A percentile compares a stretch with the other conserved stretches of the same genome.
Evolutionary conservation across 2,888 invertebrate genomes (phyloP).

Genomic region (Mythimna ferrago): DNA sequence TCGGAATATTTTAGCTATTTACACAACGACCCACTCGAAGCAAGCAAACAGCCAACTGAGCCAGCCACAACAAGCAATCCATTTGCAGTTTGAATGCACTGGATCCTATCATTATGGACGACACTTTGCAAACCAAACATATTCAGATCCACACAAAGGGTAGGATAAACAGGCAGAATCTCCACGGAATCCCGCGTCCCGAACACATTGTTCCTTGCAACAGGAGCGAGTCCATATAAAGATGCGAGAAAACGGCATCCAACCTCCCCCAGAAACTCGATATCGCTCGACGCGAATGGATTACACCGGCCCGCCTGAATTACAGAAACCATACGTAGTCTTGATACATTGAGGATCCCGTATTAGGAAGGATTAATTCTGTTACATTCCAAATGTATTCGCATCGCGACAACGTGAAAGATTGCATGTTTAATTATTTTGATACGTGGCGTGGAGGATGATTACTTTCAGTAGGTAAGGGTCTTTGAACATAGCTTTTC

Average conservation of each 20-base stretch:
- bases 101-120: slow-evolving; percentile 52
- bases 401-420: slow-evolving; percentile 75
- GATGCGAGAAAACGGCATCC: slow-evolving; percentile 77
- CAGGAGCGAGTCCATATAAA: slow-evolving; percentile 68
- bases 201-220: slow-evolving; percentile 55
- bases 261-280: slow-evolving; percentile 84
- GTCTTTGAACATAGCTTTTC: slow-evolving; percentile 10
- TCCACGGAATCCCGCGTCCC: slow-evolving; percentile 52
- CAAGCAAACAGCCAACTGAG: slow-evolving; percentile 16
- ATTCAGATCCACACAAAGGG: slow-evolving; percentile 59
- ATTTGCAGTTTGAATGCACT: slow-evolving; percentile 55
- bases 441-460: slow-evolving; percentile 35
- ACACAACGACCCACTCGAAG: neutral
- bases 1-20: slow-evolving; percentile 35
- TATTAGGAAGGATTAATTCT: slow-evolving; percentile 87
- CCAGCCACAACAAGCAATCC: slow-evolving; percentile 31
- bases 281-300: slow-evolving; percentile 84
- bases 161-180: slow-evolving; percentile 54
- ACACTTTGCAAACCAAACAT: slow-evolving; percentile 57
- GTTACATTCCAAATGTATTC: slow-evolving; percentile 81
- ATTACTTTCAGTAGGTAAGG: slow-evolving; percentile 36
- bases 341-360: slow-evolving; percentile 85
- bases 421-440: slow-evolving; percentile 70
- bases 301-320: slow-evolving; percentile 87
- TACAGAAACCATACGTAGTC: slow-evolving; percentile 89